Percentiles rank a stretch among this genome's conserved stretches.
phyloP scores from a whole-genome alignment of 2,888 invertebrate species.

The Tanypteryx hageni region DNA sequence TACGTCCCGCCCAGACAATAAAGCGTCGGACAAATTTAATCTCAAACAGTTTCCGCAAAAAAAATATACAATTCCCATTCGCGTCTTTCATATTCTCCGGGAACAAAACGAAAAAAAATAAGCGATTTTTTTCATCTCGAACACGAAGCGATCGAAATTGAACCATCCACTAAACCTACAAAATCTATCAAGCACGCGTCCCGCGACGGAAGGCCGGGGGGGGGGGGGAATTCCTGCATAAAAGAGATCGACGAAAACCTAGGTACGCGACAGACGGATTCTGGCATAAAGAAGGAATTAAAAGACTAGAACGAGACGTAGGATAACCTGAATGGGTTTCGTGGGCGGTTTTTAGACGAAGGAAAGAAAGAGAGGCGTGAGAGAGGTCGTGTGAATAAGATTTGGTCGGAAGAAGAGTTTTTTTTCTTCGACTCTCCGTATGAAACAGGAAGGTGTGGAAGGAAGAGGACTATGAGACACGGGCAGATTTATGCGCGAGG shows the following conservation, averaged over 20 bases:
- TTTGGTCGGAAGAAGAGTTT: neutral
- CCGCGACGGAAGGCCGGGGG: neutral
- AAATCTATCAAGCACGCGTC: neutral
- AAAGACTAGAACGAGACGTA: neutral
- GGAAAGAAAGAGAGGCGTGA: conserved; percentile 27
- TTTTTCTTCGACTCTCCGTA: neutral
- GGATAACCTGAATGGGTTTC: neutral
- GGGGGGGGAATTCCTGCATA: neutral
- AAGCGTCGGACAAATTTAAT: too few relatives aligned
- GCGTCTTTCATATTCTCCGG: neutral
- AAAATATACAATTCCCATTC: neutral
- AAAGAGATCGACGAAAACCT: neutral
- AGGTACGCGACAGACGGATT: neutral
- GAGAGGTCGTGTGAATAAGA: neutral
- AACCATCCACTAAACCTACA: neutral
- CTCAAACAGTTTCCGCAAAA: too few relatives aligned
- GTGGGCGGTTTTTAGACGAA: neutral
- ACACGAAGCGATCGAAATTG: neutral
- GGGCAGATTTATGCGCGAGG: neutral
- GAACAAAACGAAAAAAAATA: neutral
- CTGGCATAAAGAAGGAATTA: neutral
- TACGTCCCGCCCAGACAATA: too few relatives aligned
- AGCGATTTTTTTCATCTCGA: neutral
- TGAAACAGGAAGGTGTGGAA: neutral
- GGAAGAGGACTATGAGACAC: neutral